Conservation (phyloP, 2,113 vertebrate species). For the Poecilia latipinna region DNA sequence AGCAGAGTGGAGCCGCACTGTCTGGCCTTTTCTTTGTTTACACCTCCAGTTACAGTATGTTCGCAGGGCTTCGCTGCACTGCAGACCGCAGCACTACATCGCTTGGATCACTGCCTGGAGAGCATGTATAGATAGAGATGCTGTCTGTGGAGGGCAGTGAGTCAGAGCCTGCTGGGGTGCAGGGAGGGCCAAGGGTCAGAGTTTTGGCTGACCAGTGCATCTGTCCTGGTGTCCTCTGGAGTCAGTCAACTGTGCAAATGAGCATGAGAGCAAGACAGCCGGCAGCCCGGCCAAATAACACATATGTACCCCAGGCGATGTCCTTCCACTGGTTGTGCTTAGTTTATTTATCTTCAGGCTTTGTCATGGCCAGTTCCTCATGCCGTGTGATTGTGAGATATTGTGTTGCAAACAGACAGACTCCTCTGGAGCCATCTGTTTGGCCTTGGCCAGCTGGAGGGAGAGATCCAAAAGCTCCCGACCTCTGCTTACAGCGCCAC, state of each 20-base stretch:
- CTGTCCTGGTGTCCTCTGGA: conserved; percentile 43
- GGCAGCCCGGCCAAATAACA: conserved; percentile 49
- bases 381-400: conserved; percentile 8
- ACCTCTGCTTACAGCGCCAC: not conserved
- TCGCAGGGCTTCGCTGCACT: conserved; percentile 26
- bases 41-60: conserved; percentile 37
- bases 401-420: conserved; percentile 13
- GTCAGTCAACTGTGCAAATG: conserved; percentile 71
- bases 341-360: conserved; percentile 39
- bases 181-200: conserved; percentile 12
- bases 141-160: not conserved
- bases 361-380: conserved; percentile 41
- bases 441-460: not conserved
- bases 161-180: conserved; percentile 23
- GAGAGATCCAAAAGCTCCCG: not conserved
- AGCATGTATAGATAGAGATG: conserved; percentile 2
- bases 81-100: conserved; percentile 31
- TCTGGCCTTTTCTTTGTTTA: conserved; percentile 51
- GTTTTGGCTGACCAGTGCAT: conserved; percentile 48
- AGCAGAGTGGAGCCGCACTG: not conserved
- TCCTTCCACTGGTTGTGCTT: conserved; percentile 25
- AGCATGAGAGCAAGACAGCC: conserved; percentile 46
- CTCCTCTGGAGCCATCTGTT: conserved; percentile 24
- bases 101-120: conserved; percentile 54
- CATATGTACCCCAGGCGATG: conserved; percentile 24